Base-by-base conservation (phyloP, 1,140 invertebrate genomes). In the Lasioglossum baleicum region DNA sequence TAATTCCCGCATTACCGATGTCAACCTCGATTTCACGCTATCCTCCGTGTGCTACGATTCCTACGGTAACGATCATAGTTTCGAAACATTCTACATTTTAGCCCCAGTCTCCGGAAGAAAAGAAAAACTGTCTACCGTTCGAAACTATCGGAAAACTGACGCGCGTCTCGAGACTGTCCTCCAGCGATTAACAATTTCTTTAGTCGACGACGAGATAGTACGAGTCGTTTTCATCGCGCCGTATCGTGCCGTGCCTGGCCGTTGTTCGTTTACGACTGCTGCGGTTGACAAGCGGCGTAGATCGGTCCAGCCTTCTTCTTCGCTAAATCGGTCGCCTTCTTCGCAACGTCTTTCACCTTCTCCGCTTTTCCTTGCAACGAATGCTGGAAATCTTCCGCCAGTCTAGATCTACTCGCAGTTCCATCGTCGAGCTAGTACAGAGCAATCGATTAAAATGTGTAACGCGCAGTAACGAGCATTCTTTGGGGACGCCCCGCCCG, bases 311-410 rank as follows among this genome's bases (percentile, higher is more conserved):
- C 95, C 83, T 95, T 96, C 81, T 95, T 93, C 87, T 97, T 97
- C 53, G 96, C 96, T 63, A 96, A 94, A 90, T 97, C 95, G 35
- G 95, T 96, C 17, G 96, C 96, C 88, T 95, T 95, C 87, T 96
- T 96, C 0, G 96, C 96, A 4, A 95, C 96, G 61, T 95, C 95
- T 89, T 96, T 96, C 85, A 97, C 93, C 70, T 95, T 95, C 42
- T 95, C 94, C 3, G 95, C 94, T 85, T 94, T 95, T 22, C 93
- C 92, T 26, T 94, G 91, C 35, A 91, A 88, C 35, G 91, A 90
- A 81, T 90, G 89, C 44, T 92, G 91, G 20, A 92, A 83, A 69
- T 92, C 92, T 80, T 91, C 92, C 2, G 91, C 89, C 0, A 86
- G 51, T 31, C 42, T 87, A 10, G 61, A 44, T 40, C 70, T 86